Conservation (phyloP, 1,140 invertebrate genomes). For the Conus betulinus region DNA sequence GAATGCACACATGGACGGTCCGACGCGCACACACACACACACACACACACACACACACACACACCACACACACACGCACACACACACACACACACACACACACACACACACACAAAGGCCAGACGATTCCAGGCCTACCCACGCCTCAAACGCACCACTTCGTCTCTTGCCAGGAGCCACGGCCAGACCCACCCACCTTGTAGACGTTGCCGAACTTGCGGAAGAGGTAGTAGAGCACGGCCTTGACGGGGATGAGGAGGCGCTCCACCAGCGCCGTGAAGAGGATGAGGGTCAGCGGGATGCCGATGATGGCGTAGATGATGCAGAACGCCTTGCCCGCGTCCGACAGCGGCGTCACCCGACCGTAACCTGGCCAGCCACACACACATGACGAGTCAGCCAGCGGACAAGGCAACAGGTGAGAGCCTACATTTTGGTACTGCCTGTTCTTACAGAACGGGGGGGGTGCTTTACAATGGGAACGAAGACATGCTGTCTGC, state of each 20-base stretch:
- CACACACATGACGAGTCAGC: no score
- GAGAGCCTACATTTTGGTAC: no score
- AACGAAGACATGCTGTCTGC: no score
- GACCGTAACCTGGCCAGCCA: conserved; percentile 85
- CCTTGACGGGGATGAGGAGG: conserved; percentile 82
- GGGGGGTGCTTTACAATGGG: no score
- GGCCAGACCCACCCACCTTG: conserved; percentile 59
- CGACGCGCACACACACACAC: not conserved
- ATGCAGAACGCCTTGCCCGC: conserved; percentile 91
- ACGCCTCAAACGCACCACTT: no score
- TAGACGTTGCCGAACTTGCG: conserved; percentile 70
- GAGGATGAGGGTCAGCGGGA: conserved; percentile 86
- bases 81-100: not conserved
- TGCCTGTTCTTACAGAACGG: no score
- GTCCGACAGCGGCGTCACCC: conserved; percentile 88
- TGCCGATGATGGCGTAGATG: conserved; percentile 87
- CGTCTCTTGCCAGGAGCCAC: no score
- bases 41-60: not conserved
- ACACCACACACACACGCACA: not conserved
- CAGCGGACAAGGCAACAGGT: no score
- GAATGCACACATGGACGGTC: not conserved
- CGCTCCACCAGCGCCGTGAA: conserved; percentile 88
- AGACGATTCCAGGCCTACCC: no score
- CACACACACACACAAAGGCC: not conserved
- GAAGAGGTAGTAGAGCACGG: conserved; percentile 68